These are phyloP conservation scores for Yponomeuta malinellus DNA, from an alignment of 2,888 invertebrate genomes.

Conservation along the genomic window DNA sequence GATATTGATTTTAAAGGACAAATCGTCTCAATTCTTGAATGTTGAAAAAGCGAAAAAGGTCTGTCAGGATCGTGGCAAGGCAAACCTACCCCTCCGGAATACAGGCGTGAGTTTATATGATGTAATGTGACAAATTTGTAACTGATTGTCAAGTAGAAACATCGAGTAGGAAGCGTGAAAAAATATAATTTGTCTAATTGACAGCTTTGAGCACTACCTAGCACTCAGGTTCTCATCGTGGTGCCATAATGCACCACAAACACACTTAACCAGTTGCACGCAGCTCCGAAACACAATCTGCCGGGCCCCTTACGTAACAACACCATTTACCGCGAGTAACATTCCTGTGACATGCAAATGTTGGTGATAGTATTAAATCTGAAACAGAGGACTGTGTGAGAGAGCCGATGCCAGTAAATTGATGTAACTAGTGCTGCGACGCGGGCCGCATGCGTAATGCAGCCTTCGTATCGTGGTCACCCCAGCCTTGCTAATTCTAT, in stretches of 20 bases:
- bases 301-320: slow-evolving; percentile 37
- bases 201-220: slow-evolving; percentile 1
- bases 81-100: too few species aligned
- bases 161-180: too few species aligned
- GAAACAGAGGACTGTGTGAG: slow-evolving; percentile 50
- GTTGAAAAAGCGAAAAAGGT: too few species aligned
- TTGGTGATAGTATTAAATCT: slow-evolving; percentile 71
- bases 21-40: too few species aligned
- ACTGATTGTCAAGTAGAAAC: too few species aligned
- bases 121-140: too few species aligned
- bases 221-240: neutral
- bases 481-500: slow-evolving; percentile 47
- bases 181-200: too few species aligned
- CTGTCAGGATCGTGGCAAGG: too few species aligned
- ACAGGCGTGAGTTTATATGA: too few species aligned
- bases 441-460: slow-evolving; percentile 16
- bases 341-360: slow-evolving; percentile 72
- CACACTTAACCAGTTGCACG: slow-evolving; percentile 37
- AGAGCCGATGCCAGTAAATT: slow-evolving; percentile 33
- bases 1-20: too few species aligned
- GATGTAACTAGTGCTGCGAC: slow-evolving; percentile 14
- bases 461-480: slow-evolving; percentile 30
- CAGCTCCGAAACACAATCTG: slow-evolving; percentile 40
- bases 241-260: slow-evolving; percentile 14
- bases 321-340: slow-evolving; percentile 37